Conservation (phyloP, 2,113 vertebrate genomes). For the Mixornis gularis region DNA sequence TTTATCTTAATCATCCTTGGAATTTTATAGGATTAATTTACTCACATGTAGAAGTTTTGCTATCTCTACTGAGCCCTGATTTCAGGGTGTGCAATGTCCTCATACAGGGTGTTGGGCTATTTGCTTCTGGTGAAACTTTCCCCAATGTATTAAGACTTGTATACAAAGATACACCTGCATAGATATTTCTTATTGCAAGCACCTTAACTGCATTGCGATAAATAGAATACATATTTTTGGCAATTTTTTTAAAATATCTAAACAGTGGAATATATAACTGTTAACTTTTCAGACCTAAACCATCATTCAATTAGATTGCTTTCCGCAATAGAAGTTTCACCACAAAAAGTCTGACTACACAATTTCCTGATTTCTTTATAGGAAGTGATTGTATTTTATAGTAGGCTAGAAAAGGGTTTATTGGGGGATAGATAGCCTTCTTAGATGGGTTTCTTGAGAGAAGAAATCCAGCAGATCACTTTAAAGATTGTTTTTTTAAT, state of each 20-base stretch:
- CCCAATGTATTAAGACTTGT: background rate
- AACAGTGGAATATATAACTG: background rate
- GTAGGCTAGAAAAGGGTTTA: background rate
- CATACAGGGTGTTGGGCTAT: background rate
- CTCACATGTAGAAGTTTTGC: background rate
- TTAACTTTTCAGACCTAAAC: background rate
- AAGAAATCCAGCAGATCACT: background rate
- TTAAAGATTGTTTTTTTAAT: background rate
- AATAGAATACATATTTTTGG: background rate
- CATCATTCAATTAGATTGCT: background rate
- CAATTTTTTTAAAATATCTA: background rate
- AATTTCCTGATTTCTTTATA: background rate
- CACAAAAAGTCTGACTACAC: background rate
- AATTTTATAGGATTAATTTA: background rate
- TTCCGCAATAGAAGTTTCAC: background rate
- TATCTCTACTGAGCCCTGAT: background rate
- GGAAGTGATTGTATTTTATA: background rate
- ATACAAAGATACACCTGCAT: background rate
- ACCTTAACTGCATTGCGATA: background rate
- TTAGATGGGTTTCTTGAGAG: background rate
- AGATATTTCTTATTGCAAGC: background rate
- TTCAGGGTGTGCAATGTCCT: background rate
- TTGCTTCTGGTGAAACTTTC: background rate
- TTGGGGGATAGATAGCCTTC: background rate
- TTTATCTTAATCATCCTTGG: background rate